Evolutionary conservation across 2,888 invertebrate species (phyloP).

Genomic region (Thumatha senex): DNA sequence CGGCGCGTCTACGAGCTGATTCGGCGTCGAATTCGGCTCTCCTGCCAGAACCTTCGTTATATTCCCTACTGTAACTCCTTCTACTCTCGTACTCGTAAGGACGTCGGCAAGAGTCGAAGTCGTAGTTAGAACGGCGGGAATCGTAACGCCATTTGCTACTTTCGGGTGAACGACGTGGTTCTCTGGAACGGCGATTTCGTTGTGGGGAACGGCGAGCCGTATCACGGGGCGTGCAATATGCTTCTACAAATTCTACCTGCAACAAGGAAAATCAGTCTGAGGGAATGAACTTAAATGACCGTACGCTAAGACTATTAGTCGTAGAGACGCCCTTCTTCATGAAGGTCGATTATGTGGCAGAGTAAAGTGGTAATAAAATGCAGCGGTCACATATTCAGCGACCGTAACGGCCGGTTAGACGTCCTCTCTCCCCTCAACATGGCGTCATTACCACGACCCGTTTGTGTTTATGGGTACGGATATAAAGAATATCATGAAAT

Average conservation of each 20-base stretch:
- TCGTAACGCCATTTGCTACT: conserved; percentile 77
- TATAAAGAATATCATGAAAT: conserved; percentile 83
- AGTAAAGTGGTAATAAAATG: conserved; percentile 83
- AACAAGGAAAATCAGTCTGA: conserved; percentile 55
- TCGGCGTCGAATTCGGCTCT: conserved; percentile 71
- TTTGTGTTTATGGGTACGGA: conserved; percentile 79
- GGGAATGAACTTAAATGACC: conserved; percentile 1
- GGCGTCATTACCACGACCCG: conserved; percentile 78
- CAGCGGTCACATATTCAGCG: conserved; percentile 82
- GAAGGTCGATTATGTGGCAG: conserved; percentile 82
- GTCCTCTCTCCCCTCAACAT: conserved; percentile 70
- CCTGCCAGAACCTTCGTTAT: conserved; percentile 71
- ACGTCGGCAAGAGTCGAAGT: conserved; percentile 67
- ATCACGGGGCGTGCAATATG: conserved; percentile 89
- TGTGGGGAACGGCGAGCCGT: conserved; percentile 80
- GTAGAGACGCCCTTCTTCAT: conserved; percentile 77
- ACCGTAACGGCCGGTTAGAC: conserved; percentile 78
- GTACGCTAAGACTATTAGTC: conserved; percentile 58
- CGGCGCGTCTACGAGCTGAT: conserved; percentile 71
- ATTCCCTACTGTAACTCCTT: conserved; percentile 60
- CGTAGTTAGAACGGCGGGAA: conserved; percentile 70
- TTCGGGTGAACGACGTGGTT: conserved; percentile 72
- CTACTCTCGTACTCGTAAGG: conserved; percentile 75
- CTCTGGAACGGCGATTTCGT: conserved; percentile 72
- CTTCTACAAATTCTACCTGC: conserved; percentile 88